Base-by-base conservation (phyloP, 2,888 invertebrate genomes). In the Cosmopolites sordidus region DNA sequence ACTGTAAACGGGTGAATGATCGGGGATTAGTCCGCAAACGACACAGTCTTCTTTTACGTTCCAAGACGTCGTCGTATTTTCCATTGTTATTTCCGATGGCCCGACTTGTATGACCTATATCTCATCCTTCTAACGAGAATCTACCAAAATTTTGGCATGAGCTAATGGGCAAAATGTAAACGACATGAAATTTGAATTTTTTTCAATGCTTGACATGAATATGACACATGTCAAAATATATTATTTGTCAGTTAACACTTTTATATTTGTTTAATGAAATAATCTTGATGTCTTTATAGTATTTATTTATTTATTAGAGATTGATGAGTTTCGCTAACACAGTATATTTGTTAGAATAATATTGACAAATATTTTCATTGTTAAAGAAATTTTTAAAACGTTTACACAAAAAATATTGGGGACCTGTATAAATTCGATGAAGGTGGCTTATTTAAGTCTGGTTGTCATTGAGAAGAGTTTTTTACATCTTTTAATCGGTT, bases 11-110 rank as follows among this genome's bases (percentile, higher is more conserved):
- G 71, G 71, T 18, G 67, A 64, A 41, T 54, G 59, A 48, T 69
- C 69, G 9, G 69, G 69, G 22, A 66, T 67, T 27, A 65, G 58
- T 48, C 65, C 62, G 58, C 73, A 73, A 14, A 67, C 53, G 38
- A 60, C 65, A 58, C 73, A 73, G 51, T 58, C 62, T 46, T 52
- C 59, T 53, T 59, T 55, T 30, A 54, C 58, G 30, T 56, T 59
- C 62, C 60, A 62, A 56, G 60, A 60, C 30, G 57, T 52, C 16
- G 48, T 39, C 43, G 58, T 55, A 30, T 41, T 49, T 51, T 63
- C 63, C 63, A 62, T 63, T 18, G 14, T 16, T 43, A 55, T 43
- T 43, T 48, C 17, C 43, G 15, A 43, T 15, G 22, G 12, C 16
- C 22, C 45, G 17, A 41, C 47, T 45, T 41, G 40, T 37, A 39